Conservation (phyloP, 37 sponge, comb jelly and placozoan species). For the Chondrilla cf. caribensis region DNA sequence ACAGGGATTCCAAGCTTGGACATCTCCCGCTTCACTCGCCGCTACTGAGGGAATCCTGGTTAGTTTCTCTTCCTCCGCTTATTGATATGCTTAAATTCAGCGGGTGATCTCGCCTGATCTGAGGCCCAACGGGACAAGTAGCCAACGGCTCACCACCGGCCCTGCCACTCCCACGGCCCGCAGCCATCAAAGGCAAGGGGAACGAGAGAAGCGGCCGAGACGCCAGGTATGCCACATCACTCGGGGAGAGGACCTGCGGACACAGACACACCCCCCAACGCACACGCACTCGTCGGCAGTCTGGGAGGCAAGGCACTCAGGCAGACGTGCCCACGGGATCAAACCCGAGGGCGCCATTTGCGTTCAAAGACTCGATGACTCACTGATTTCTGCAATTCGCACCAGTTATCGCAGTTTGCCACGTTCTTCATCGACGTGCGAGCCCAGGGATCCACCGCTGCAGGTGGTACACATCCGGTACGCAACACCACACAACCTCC, state of each 20-base stretch:
- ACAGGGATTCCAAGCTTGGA: slow-evolving; percentile 74
- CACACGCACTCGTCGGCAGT: no score
- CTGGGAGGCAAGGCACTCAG: slow-evolving; percentile 46
- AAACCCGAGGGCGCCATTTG: slow-evolving; percentile 65
- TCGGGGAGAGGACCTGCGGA: neutral
- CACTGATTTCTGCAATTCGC: slow-evolving; percentile 90
- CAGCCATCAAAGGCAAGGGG: no score
- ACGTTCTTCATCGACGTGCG: slow-evolving; percentile 85
- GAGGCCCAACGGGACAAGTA: slow-evolving; percentile 2
- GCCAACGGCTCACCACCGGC: no score
- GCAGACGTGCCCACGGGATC: slow-evolving; percentile 40
- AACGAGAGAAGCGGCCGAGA: no score
- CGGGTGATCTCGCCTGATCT: slow-evolving; percentile 80
- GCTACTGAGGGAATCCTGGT: slow-evolving; percentile 90
- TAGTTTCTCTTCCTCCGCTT: slow-evolving; percentile 69
- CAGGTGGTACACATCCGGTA: no score
- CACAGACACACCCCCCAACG: no score
- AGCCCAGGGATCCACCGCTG: slow-evolving; percentile 86
- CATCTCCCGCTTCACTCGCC: slow-evolving; percentile 88
- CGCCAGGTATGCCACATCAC: no score
- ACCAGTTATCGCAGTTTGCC: slow-evolving; percentile 82
- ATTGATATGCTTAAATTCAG: slow-evolving; percentile 87
- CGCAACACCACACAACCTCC: no score
- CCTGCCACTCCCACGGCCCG: no score
- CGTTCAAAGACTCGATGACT: slow-evolving; percentile 93